Conservation (phyloP, 2,888 invertebrate genomes). For the Xanthia icteritia region DNA sequence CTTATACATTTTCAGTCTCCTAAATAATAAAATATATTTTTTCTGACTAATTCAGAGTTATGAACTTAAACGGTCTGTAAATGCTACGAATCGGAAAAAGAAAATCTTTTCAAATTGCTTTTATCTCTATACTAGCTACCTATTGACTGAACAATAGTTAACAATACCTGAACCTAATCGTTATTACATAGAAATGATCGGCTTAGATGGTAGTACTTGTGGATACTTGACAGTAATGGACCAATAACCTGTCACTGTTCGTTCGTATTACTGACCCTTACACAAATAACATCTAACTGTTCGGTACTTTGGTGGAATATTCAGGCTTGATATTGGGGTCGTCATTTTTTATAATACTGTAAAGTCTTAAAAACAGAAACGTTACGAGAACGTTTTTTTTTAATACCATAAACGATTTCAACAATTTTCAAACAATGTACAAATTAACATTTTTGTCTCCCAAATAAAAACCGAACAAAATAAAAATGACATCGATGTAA, state of each 20-base stretch:
- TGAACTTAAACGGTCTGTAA: not conserved
- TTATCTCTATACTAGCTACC: not conserved
- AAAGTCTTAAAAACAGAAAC: not conserved
- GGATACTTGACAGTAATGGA: conserved; percentile 12
- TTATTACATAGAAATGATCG: conserved; percentile 28
- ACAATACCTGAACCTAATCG: conserved; percentile 3
- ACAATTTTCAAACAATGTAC: not conserved
- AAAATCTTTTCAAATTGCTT: not conserved
- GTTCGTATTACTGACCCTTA: conserved; percentile 43
- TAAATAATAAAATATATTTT: not conserved
- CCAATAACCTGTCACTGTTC: conserved; percentile 22
- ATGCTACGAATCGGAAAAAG: not conserved
- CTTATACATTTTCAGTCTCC: not conserved
- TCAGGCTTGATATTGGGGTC: not conserved
- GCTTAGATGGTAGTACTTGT: not conserved
- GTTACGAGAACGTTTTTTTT: not conserved
- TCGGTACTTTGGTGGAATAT: not conserved
- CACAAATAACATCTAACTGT: conserved; percentile 8
- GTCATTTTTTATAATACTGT: not conserved
- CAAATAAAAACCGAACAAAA: conserved; percentile 19
- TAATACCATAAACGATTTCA: not conserved
- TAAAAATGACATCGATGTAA: conserved; percentile 2
- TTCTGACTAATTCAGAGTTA: not conserved
- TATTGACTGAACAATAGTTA: not conserved
- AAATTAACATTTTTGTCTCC: not conserved